Evolutionary conservation across 2,113 vertebrate genomes (phyloP).

Genomic region (Menidia beryllina): DNA sequence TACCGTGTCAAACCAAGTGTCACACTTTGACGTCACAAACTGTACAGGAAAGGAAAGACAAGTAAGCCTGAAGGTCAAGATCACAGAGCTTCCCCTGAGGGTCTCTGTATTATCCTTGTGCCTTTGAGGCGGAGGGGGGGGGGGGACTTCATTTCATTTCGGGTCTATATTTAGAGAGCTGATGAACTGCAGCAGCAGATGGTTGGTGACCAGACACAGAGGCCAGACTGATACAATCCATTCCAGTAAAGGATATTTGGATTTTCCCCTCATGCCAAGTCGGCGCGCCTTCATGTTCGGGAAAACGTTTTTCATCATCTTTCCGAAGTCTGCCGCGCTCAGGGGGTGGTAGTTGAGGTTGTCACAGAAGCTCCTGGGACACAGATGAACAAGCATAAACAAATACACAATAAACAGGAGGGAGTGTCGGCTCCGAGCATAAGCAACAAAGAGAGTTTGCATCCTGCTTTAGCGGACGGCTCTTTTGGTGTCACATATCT

Average conservation of each 20-base stretch:
- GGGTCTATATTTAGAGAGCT: slow-evolving; percentile 84
- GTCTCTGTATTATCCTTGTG: slow-evolving; percentile 66
- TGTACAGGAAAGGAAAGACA: slow-evolving; percentile 18
- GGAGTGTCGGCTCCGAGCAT: background rate
- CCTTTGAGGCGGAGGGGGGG: slow-evolving; percentile 47
- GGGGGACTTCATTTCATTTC: slow-evolving; percentile 79
- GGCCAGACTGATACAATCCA: slow-evolving; percentile 65
- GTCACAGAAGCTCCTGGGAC: slow-evolving; percentile 87
- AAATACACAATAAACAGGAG: background rate
- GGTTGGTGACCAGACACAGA: slow-evolving; percentile 76
- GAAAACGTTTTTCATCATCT: slow-evolving; percentile 99
- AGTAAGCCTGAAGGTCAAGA: slow-evolving; percentile 69
- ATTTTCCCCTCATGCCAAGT: slow-evolving; percentile 99
- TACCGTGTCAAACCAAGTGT: slow-evolving; percentile 6
- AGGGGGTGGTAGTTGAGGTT: slow-evolving; percentile 98
- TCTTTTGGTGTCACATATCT: background rate
- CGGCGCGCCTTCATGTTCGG: slow-evolving; percentile 99
- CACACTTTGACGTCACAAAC: slow-evolving; percentile 21
- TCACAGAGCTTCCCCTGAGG: slow-evolving; percentile 50
- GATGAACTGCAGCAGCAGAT: slow-evolving; percentile 84
- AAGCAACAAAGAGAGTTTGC: background rate
- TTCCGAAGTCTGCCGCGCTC: slow-evolving; percentile 98
- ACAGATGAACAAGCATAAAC: background rate
- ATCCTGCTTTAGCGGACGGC: background rate
- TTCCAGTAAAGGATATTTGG: slow-evolving; percentile 97